Evolutionary conservation across 2,113 vertebrate species (phyloP).

Genomic region (Salminus brasiliensis): DNA sequence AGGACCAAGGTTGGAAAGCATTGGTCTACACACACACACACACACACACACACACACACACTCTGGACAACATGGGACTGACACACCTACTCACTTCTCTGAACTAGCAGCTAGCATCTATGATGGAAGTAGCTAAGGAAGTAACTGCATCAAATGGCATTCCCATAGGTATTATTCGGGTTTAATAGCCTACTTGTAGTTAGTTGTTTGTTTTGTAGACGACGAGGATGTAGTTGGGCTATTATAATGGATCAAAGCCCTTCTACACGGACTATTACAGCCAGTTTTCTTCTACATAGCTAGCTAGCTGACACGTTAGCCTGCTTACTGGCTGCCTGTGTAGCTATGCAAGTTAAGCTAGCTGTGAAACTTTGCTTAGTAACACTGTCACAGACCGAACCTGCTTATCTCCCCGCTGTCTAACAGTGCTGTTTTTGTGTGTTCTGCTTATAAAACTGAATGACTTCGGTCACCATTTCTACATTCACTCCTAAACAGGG

Average conservation of each 20-base stretch:
- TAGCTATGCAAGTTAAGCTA: too few relatives aligned
- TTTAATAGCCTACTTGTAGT: not conserved
- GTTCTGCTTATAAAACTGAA: not conserved
- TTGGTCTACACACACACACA: too few relatives aligned
- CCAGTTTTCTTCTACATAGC: not conserved
- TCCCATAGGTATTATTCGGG: too few relatives aligned
- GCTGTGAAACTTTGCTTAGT: not conserved
- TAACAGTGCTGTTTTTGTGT: not conserved
- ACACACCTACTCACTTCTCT: conserved; percentile 1
- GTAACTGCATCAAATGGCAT: not conserved
- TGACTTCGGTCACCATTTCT: not conserved
- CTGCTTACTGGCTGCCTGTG: not conserved
- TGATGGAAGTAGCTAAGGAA: not conserved
- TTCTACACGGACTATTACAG: not conserved
- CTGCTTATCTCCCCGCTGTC: not conserved
- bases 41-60: not conserved
- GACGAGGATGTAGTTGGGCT: not conserved
- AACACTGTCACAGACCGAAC: not conserved
- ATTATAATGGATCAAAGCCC: not conserved
- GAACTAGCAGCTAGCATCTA: not conserved
- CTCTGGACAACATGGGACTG: not conserved
- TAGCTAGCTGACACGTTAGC: too few relatives aligned
- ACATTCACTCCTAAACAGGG: not conserved
- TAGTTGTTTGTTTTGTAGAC: not conserved
- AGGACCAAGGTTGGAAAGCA: too few relatives aligned